These are phyloP conservation scores for Aplysia californica DNA, from an alignment of 1,140 invertebrate species.

Conservation along the genomic window DNA sequence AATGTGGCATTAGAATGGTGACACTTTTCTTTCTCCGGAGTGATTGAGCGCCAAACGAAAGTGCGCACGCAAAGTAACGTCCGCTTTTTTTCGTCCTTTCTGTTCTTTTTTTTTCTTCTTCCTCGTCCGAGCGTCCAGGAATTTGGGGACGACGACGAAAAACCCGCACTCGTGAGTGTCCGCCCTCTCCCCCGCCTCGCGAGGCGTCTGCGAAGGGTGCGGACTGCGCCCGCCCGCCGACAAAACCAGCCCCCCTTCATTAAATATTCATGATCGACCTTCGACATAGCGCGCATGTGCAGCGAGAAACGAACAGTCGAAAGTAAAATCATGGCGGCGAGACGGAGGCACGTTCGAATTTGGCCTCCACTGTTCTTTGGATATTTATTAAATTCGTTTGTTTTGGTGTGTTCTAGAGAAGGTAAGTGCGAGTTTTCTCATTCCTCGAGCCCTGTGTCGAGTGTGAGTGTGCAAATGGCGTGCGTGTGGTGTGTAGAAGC, in stretches of 20 bases:
- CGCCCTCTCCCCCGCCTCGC: neutral
- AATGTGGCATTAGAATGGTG: too few relatives aligned
- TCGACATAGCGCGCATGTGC: conserved; percentile 24
- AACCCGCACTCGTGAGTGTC: too few relatives aligned
- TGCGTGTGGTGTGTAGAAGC: neutral
- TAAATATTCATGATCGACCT: conserved; percentile 29
- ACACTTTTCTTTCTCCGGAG: too few relatives aligned
- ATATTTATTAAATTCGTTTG: conserved; percentile 20
- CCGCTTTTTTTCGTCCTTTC: too few relatives aligned
- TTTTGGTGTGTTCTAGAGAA: conserved; percentile 17
- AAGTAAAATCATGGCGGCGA: conserved; percentile 21
- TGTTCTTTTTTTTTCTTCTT: too few relatives aligned
- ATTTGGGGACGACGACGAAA: too few relatives aligned
- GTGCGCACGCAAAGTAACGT: too few relatives aligned
- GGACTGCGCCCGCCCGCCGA: neutral
- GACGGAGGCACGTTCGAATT: conserved; percentile 9
- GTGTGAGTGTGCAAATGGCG: neutral
- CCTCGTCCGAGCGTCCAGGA: too few relatives aligned
- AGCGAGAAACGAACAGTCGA: conserved; percentile 1
- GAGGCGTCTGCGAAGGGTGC: neutral
- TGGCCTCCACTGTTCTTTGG: conserved; percentile 13
- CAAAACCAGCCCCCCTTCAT: neutral
- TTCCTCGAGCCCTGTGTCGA: neutral
- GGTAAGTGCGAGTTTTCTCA: neutral
- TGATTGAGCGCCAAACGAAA: too few relatives aligned